phyloP scores from a whole-genome alignment of 2,888 invertebrate genomes.

The Callimorpha dominula region DNA sequence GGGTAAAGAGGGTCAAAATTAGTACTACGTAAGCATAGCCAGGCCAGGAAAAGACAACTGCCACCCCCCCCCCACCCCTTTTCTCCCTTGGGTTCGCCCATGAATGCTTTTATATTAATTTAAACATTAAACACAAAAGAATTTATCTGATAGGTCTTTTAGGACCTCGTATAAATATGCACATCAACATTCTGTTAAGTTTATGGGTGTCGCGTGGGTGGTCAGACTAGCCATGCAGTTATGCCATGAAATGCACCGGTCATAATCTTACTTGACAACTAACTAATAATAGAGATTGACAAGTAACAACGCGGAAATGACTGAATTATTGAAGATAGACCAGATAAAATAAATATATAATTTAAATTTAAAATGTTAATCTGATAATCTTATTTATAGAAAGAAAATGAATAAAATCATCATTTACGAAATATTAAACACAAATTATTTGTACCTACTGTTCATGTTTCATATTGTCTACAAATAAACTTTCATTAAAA shows the following conservation, averaged over 20 bases:
- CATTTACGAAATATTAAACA: neutral
- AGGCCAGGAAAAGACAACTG: too few relatives aligned
- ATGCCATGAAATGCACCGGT: conserved; percentile 25
- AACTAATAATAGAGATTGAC: neutral
- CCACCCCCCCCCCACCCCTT: too few relatives aligned
- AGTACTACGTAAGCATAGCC: too few relatives aligned
- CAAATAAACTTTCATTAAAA: conserved; percentile 7
- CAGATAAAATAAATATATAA: neutral
- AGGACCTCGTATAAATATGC: neutral
- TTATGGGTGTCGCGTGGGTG: conserved; percentile 23
- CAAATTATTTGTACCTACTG: neutral
- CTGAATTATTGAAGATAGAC: neutral
- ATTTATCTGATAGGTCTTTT: neutral
- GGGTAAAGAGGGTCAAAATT: too few relatives aligned
- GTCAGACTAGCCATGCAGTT: conserved; percentile 12
- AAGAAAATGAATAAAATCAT: neutral
- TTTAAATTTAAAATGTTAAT: too few relatives aligned
- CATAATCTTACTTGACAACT: conserved; percentile 12
- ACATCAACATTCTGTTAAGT: neutral
- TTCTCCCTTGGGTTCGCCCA: too few relatives aligned
- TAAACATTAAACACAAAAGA: too few relatives aligned
- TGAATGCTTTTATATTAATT: too few relatives aligned
- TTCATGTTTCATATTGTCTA: neutral
- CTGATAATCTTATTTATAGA: too few relatives aligned
- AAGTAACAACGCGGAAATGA: neutral